phyloP scores from a whole-genome alignment of 2,113 vertebrate species.

The Platycercus adscitus region DNA sequence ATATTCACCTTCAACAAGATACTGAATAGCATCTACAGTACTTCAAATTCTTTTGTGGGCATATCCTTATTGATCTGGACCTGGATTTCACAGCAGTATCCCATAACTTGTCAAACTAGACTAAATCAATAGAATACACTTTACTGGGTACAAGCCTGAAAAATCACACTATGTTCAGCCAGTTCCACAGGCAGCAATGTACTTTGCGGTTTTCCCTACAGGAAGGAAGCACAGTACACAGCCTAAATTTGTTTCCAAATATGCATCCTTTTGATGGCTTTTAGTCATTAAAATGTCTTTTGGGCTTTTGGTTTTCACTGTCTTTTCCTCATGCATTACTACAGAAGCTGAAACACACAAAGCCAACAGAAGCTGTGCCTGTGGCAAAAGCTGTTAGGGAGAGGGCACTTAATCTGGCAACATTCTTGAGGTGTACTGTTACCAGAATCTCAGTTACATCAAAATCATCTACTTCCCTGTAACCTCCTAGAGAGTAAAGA shows the following conservation, averaged over 20 bases:
- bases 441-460: neutral
- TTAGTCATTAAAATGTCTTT: neutral
- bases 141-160: neutral
- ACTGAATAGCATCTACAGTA: neutral
- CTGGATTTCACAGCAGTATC: neutral
- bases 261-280: neutral
- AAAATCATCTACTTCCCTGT: neutral
- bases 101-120: neutral
- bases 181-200: constrained; percentile 1
- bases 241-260: neutral
- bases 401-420: neutral
- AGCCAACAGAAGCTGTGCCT: neutral
- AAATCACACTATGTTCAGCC: neutral
- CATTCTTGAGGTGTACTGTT: neutral
- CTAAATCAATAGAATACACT: neutral
- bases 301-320: neutral
- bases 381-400: neutral
- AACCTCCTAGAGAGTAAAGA: neutral
- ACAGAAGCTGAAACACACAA: neutral
- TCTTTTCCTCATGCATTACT: neutral
- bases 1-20: neutral
- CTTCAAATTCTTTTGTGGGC: neutral
- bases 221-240: neutral
- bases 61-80: neutral
- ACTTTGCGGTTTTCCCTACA: neutral